Evolutionary conservation across 2,113 vertebrate genomes (phyloP).

Genomic region (Girardinichthys multiradiatus): DNA sequence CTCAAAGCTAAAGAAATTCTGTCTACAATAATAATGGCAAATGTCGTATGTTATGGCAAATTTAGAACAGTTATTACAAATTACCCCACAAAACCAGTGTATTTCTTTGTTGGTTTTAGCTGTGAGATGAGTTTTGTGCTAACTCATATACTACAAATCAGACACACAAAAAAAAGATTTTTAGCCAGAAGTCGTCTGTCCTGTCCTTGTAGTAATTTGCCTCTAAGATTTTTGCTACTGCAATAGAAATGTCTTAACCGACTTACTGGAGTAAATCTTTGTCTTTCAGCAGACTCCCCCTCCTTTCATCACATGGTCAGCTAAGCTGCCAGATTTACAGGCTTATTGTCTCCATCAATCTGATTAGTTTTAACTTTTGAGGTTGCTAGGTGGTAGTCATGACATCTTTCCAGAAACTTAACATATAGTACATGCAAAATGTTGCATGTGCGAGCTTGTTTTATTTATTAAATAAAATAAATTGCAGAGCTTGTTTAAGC

Average conservation of each 20-base stretch:
- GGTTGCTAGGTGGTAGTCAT: constrained; percentile 17
- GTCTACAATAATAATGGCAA: not conserved
- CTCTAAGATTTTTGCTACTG: not conserved
- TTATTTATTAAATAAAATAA: no score
- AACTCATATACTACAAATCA: not conserved
- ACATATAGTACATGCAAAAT: not conserved
- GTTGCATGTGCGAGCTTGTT: not conserved
- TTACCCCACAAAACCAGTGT: not conserved
- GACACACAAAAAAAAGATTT: not conserved
- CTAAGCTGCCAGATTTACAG: constrained; percentile 62
- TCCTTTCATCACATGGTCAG: constrained; percentile 15
- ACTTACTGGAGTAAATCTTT: constrained; percentile 38
- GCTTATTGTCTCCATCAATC: constrained; percentile 66
- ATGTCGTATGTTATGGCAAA: not conserved
- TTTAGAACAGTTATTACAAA: no score
- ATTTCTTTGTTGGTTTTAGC: not conserved
- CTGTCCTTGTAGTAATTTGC: constrained; percentile 2
- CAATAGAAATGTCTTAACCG: constrained; percentile 12
- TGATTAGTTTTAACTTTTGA: constrained; percentile 73
- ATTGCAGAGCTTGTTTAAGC: no score
- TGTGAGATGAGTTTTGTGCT: not conserved
- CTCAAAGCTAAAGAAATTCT: no score
- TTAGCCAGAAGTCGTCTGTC: not conserved
- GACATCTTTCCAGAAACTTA: not conserved
- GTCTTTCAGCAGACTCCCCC: constrained; percentile 20